phyloP scores from a whole-genome alignment of 2,888 invertebrate species.

The Dromius quadrimaculatus region DNA sequence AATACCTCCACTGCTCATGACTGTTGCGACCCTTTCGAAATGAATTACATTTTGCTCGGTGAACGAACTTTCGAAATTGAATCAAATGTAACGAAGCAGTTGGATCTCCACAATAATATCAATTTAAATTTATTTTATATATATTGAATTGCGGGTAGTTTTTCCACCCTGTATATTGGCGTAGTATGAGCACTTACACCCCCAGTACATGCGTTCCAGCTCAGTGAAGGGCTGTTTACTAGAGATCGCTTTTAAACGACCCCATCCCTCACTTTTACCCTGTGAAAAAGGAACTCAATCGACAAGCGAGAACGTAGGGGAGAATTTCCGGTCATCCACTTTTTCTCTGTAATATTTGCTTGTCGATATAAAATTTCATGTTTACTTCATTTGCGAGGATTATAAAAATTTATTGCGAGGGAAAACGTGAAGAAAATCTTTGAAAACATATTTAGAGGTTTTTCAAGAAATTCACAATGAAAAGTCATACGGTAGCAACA shows the following conservation, averaged over 20 bases:
- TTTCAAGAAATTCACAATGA: no score
- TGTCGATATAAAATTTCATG: background rate
- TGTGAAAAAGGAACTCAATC: no score
- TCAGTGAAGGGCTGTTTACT: slow-evolving; percentile 20
- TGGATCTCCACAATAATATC: no score
- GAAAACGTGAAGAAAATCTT: no score
- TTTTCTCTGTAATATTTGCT: slow-evolving; percentile 2
- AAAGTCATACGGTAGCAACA: background rate
- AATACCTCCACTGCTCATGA: background rate
- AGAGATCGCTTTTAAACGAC: slow-evolving; percentile 27
- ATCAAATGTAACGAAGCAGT: no score
- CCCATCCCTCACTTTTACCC: background rate
- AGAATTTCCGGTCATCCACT: slow-evolving; percentile 1
- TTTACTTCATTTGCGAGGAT: background rate
- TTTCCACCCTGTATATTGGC: no score
- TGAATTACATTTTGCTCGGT: no score
- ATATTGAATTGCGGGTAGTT: no score
- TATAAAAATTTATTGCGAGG: background rate
- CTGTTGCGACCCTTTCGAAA: no score
- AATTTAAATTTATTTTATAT: no score
- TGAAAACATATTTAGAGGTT: no score
- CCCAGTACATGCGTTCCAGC: slow-evolving; percentile 17
- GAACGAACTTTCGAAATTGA: no score
- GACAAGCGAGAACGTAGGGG: background rate
- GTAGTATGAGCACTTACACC: slow-evolving; percentile 18